Evolutionary conservation across 2,888 invertebrate genomes (phyloP).

Genomic region (Odontocolon sp.): DNA sequence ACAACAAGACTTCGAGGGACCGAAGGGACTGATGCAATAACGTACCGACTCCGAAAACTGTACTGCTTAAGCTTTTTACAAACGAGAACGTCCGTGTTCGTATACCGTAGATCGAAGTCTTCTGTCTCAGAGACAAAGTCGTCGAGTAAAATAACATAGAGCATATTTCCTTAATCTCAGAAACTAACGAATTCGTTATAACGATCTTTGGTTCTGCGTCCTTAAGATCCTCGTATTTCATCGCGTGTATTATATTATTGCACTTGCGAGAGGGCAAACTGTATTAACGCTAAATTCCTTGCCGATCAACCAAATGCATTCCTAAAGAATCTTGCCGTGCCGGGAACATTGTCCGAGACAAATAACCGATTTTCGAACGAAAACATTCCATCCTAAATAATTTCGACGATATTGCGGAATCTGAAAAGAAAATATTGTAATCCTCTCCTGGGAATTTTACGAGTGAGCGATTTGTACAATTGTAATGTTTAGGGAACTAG

Average conservation of each 20-base stretch:
- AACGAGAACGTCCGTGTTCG: slow-evolving; percentile 26
- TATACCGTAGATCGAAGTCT: slow-evolving; percentile 37
- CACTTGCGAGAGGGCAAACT: slow-evolving; percentile 23
- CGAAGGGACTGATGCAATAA: slow-evolving; percentile 62
- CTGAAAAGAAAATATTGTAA: neutral
- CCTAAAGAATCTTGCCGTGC: slow-evolving; percentile 57
- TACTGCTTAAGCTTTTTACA: slow-evolving; percentile 55
- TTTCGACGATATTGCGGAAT: slow-evolving; percentile 48
- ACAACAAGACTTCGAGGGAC: slow-evolving; percentile 56
- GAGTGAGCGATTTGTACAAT: slow-evolving; percentile 51
- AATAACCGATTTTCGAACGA: slow-evolving; percentile 59
- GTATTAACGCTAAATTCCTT: slow-evolving; percentile 63
- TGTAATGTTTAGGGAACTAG: slow-evolving; percentile 43
- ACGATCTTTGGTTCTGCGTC: slow-evolving; percentile 45
- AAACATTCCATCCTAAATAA: slow-evolving; percentile 75
- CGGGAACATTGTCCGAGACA: slow-evolving; percentile 31
- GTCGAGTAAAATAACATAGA: slow-evolving; percentile 19
- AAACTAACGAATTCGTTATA: slow-evolving; percentile 41
- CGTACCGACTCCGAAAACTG: slow-evolving; percentile 54
- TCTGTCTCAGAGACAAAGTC: neutral
- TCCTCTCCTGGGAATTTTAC: neutral
- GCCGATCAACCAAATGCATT: slow-evolving; percentile 61
- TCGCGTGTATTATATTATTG: slow-evolving; percentile 46
- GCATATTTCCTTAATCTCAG: slow-evolving; percentile 32
- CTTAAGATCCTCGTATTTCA: slow-evolving; percentile 23